Evolutionary conservation across 2,888 invertebrate species (phyloP).

Genomic region (Cephus nigrinus): DNA sequence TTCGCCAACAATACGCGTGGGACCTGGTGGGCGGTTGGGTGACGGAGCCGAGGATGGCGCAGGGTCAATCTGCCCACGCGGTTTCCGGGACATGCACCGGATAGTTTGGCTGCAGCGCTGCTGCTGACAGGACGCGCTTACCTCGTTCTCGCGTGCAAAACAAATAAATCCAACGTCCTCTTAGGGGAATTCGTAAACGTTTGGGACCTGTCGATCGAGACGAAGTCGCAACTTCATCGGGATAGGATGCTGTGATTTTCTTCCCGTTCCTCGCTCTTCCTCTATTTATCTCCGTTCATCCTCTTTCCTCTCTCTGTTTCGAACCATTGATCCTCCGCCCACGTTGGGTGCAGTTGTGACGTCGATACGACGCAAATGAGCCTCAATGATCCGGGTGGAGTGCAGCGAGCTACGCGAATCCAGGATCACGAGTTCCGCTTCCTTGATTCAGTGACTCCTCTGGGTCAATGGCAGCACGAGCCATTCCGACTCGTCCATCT

Average conservation of each 20-base stretch:
- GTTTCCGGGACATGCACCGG: constrained; percentile 46
- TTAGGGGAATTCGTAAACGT: not conserved
- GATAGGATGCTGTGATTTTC: not conserved
- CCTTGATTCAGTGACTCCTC: not conserved
- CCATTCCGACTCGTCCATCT: not conserved
- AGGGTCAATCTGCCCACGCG: constrained; percentile 54
- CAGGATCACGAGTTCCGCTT: not conserved
- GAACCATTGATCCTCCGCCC: not conserved
- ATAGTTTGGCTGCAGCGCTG: constrained; percentile 45
- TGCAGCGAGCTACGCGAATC: not conserved
- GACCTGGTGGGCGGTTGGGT: constrained; percentile 13
- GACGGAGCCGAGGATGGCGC: constrained; percentile 23
- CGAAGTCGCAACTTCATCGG: not conserved
- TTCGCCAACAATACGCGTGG: constrained; percentile 4
- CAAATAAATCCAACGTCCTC: not conserved
- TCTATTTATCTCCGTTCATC: not conserved
- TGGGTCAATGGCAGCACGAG: not conserved
- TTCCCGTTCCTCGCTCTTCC: not conserved
- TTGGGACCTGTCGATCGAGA: not conserved
- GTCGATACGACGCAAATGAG: not conserved
- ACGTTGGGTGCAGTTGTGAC: not conserved
- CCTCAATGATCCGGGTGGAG: not conserved
- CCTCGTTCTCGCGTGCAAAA: not conserved
- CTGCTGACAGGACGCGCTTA: constrained; percentile 38
- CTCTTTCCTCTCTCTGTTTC: not conserved